phyloP scores from a whole-genome alignment of 2,888 invertebrate genomes.

The Cremastinae sp. region DNA sequence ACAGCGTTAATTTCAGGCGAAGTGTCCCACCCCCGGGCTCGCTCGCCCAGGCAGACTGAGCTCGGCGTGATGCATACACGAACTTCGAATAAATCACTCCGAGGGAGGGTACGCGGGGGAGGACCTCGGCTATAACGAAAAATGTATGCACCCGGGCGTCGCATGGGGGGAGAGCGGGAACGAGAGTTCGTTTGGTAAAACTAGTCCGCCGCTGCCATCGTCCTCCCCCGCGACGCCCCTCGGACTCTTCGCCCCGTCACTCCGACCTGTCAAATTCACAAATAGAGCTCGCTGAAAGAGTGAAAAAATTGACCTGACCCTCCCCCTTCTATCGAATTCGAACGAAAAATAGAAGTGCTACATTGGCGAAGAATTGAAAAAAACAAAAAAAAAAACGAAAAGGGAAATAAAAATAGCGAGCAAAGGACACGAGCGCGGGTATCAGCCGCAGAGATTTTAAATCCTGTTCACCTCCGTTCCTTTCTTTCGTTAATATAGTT shows the following conservation, averaged over 20 bases:
- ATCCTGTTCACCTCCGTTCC: too few species aligned
- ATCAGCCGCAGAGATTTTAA: too few species aligned
- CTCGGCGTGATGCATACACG: conserved; percentile 42
- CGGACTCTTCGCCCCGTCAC: conserved; percentile 16
- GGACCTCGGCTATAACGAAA: conserved; percentile 33
- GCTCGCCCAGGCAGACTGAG: conserved; percentile 7
- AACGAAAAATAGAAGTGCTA: conserved; percentile 36
- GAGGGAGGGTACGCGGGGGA: conserved; percentile 20
- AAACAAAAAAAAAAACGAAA: conserved; percentile 21
- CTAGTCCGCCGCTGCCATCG: conserved; percentile 35
- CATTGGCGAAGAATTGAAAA: conserved; percentile 19
- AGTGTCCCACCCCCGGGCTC: conserved; percentile 5
- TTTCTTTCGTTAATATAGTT: too few species aligned
- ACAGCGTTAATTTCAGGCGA: conserved; percentile 60
- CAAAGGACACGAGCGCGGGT: not conserved
- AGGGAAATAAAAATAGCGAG: too few species aligned
- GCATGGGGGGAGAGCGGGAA: conserved; percentile 27
- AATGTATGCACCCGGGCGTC: conserved; percentile 26
- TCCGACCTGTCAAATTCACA: conserved; percentile 55
- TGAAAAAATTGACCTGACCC: conserved; percentile 57
- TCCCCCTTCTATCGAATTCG: conserved; percentile 28
- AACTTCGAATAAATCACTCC: conserved; percentile 62
- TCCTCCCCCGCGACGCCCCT: conserved; percentile 12
- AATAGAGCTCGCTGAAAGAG: conserved; percentile 52
- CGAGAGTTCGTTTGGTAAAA: conserved; percentile 59